Conservation (phyloP, 2,113 vertebrate species). For the Atractosteus spatula region DNA sequence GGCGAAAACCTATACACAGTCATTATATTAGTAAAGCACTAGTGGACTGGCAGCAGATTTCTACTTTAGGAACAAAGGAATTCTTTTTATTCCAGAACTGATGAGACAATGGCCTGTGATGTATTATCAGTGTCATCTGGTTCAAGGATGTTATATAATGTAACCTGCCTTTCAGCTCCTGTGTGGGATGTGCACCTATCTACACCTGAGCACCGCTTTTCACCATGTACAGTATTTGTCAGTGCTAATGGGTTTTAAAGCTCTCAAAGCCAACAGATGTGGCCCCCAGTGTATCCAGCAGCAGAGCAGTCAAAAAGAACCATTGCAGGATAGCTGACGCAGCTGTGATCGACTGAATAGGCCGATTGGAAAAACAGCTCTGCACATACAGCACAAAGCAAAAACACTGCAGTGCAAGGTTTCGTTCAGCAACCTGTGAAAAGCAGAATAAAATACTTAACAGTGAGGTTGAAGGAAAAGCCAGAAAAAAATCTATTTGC, state of each 20-base stretch:
- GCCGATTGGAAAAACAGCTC: constrained; percentile 36
- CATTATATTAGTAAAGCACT: too few relatives aligned
- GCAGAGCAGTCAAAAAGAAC: not conserved
- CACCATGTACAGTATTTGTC: constrained; percentile 10
- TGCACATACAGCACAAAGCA: constrained; percentile 22
- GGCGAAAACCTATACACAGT: constrained; percentile 54
- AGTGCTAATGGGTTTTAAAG: not conserved
- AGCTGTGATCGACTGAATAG: constrained; percentile 9
- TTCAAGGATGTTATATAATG: too few relatives aligned
- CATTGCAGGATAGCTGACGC: constrained; percentile 18
- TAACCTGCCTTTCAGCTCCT: too few relatives aligned
- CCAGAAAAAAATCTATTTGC: not conserved
- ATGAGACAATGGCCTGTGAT: too few relatives aligned
- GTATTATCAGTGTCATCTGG: too few relatives aligned
- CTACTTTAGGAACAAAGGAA: too few relatives aligned
- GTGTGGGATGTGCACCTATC: too few relatives aligned
- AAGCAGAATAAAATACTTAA: not conserved
- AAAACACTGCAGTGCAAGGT: constrained; percentile 34
- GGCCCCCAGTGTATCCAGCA: not conserved
- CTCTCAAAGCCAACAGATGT: constrained; percentile 7
- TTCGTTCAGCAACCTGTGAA: constrained; percentile 6
- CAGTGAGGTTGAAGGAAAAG: too few relatives aligned
- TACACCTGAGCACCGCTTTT: too few relatives aligned
- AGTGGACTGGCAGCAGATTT: too few relatives aligned
- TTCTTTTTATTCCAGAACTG: too few relatives aligned